Conservation (phyloP, 2,113 vertebrate genomes). For the Anguilla japonica region DNA sequence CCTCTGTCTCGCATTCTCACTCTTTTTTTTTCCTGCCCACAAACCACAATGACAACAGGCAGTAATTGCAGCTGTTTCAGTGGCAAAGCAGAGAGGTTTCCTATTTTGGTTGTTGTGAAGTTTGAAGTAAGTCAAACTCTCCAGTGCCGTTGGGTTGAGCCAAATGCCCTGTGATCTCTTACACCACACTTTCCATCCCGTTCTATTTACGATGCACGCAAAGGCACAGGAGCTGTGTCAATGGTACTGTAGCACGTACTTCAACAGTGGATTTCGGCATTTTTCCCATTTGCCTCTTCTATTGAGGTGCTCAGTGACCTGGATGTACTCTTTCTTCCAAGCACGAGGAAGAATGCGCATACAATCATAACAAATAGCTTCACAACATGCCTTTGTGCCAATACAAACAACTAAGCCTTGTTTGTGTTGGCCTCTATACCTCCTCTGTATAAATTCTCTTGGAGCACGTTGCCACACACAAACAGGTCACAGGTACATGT, state of each 20-base stretch:
- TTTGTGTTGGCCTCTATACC: neutral
- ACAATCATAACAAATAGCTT: neutral
- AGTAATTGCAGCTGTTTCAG: conserved; percentile 26
- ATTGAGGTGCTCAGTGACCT: neutral
- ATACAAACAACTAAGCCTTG: neutral
- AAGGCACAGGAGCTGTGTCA: neutral
- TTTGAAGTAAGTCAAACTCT: neutral
- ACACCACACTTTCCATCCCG: neutral
- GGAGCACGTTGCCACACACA: neutral
- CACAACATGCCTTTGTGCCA: neutral
- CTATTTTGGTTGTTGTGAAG: conserved; percentile 3
- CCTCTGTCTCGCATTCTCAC: neutral
- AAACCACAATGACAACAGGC: conserved; percentile 1
- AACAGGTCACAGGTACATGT: neutral
- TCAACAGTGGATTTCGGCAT: neutral
- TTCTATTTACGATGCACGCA: neutral
- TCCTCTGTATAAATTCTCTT: neutral
- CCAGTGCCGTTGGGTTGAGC: neutral
- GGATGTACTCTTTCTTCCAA: no score
- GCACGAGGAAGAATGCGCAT: neutral
- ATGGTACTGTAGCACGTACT: neutral
- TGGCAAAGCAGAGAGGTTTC: conserved; percentile 9
- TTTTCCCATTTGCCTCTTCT: neutral
- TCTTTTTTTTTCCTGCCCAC: neutral
- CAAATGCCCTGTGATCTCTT: neutral